phyloP scores from a whole-genome alignment of 2,888 invertebrate genomes.

The Morinoia aosen region DNA sequence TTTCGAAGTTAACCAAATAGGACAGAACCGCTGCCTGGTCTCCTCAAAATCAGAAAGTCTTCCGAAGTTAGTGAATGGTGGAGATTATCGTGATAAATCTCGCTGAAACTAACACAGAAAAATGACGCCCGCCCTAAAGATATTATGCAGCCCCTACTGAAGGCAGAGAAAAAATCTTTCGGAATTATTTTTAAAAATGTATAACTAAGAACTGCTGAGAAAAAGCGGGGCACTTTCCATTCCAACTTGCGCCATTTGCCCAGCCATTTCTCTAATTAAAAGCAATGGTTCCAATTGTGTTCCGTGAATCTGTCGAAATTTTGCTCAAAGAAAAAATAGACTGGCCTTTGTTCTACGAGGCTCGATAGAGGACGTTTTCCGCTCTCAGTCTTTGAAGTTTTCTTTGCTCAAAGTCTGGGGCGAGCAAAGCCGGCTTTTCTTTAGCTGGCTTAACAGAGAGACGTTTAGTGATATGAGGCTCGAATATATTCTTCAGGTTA shows the following conservation, averaged over 20 bases:
- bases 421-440: background rate
- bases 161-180: background rate
- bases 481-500: background rate
- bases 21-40: background rate
- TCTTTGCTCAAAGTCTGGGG: background rate
- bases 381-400: background rate
- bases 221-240: background rate
- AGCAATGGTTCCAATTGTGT: constrained; percentile 34
- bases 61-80: background rate
- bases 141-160: background rate
- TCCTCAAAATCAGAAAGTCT: background rate
- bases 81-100: background rate
- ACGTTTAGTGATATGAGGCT: background rate
- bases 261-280: constrained; percentile 34
- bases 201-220: background rate
- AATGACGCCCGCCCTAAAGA: background rate
- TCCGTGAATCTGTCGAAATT: constrained; percentile 40
- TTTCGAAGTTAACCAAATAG: background rate
- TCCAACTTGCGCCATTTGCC: constrained; percentile 25
- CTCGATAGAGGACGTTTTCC: background rate
- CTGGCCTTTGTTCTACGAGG: constrained; percentile 29
- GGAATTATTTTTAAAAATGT: background rate
- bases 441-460: background rate
- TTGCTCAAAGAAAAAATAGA: background rate
- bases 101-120: background rate